Percentiles rank a stretch among this genome's conserved stretches.
Conservation (phyloP, 2,113 vertebrate species). For the Guaruba guarouba region DNA sequence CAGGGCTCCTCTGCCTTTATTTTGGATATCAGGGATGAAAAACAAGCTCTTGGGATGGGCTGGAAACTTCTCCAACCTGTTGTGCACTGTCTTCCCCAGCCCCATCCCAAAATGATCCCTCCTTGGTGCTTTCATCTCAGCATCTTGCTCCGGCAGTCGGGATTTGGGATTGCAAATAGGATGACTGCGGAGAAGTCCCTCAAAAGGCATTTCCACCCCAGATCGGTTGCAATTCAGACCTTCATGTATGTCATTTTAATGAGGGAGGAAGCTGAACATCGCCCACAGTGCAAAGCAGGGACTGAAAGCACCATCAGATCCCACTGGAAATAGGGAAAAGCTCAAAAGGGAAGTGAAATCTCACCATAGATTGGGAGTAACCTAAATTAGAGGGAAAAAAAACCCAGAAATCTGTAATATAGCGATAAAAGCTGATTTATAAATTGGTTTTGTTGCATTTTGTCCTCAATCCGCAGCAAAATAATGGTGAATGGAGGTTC, state of each 20-base stretch:
- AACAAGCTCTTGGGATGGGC: not conserved
- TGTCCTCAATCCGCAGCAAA: not conserved
- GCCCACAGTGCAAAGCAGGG: fast-evolving
- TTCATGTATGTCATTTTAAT: fast-evolving
- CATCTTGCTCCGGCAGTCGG: fast-evolving
- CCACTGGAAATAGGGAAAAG: not conserved
- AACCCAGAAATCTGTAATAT: fast-evolving
- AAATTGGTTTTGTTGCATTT: not conserved
- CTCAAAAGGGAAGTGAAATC: not conserved
- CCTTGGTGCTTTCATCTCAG: not conserved
- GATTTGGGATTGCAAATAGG: not conserved
- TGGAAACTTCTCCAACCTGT: not conserved
- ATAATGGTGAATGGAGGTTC: fast-evolving
- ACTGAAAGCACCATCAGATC: not conserved
- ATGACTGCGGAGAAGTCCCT: not conserved
- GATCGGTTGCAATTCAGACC: fast-evolving
- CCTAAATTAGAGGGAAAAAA: not conserved
- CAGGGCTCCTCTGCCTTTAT: not conserved
- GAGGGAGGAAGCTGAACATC: not conserved
- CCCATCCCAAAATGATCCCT: not conserved
- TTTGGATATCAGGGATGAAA: not conserved
- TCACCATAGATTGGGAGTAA: not conserved
- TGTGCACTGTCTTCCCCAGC: not conserved
- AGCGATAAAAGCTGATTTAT: not conserved
- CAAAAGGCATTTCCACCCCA: not conserved